Base-by-base conservation (phyloP, 2,797 vertebrate genomes). In the Centroberyx gerrardi region DNA sequence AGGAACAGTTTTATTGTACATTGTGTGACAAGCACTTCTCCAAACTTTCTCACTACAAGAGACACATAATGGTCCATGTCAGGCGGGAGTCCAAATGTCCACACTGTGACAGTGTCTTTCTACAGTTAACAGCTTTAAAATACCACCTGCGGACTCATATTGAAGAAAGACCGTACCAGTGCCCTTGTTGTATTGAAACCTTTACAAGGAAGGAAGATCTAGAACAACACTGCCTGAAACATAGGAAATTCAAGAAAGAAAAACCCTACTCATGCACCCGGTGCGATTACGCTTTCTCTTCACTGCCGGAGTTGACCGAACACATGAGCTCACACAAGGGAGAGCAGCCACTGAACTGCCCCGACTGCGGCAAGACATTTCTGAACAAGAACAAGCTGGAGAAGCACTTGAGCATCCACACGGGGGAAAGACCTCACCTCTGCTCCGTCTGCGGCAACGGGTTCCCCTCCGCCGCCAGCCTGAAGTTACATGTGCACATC, bases 131-230 rank as follows among this genome's bases (percentile, higher is more conserved):
- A 0, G 94, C 95, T 10, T 86, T 97, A 13, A 96, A 96, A 1
- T 95, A 96, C 76, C 96, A 97, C 82, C 93, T 96, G 28, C 89
- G 96, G 0, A 94, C 95, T 12, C 96, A 97, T 65, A 94, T 89
- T 0, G 92, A 93, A 0, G 96, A 97, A 74, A 81, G 96, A 55
- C 96, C 96, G 0, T 89, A 93, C 84, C 95, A 95, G 83, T 96
- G 96, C 31, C 80, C 73, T 8, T 94, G 92, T 40, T 97, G 96
- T 0, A 93, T 95, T 0, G 96, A 97, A 62, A 95, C 93, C 31
- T 97, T 96, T 0, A 94, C 94, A 59, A 90, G 93, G 0, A 90
- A 93, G 0, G 95, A 94, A 0, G 95, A 95, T 29, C 90, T 97
- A 2, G 88, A 96, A 63, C 95, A 95, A 12, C 96, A 97, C 1